These are phyloP conservation scores for Perizoma flavofasciatum DNA, from an alignment of 2,888 invertebrate species.

Conservation along the genomic window DNA sequence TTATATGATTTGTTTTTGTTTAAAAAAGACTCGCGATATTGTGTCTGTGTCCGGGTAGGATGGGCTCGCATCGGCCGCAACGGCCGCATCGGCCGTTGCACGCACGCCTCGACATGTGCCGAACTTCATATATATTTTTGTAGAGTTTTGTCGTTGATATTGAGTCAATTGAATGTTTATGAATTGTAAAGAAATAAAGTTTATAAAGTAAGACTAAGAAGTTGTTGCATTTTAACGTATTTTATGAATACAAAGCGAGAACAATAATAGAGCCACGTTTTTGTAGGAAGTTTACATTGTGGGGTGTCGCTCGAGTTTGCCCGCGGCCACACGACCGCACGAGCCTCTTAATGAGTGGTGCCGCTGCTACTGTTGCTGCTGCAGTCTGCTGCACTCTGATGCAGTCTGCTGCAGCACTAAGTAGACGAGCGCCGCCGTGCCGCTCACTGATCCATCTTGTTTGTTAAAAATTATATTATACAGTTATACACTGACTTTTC, in stretches of 20 bases:
- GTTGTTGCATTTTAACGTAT: slow-evolving; percentile 84
- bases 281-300: slow-evolving; percentile 81
- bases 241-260: slow-evolving; percentile 82
- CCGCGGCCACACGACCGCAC: slow-evolving; percentile 2
- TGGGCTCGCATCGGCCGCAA: slow-evolving; percentile 42
- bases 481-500: slow-evolving; percentile 57
- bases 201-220: slow-evolving; percentile 81
- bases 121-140: slow-evolving; percentile 80
- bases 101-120: slow-evolving; percentile 67
- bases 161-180: slow-evolving; percentile 83
- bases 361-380: too few species aligned
- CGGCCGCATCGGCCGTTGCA: slow-evolving; percentile 22
- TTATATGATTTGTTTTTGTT: slow-evolving; percentile 77
- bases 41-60: slow-evolving; percentile 57
- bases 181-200: slow-evolving; percentile 79
- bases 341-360: too few species aligned
- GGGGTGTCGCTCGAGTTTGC: slow-evolving; percentile 56
- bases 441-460: slow-evolving; percentile 66
- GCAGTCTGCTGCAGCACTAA: too few species aligned
- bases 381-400: too few species aligned
- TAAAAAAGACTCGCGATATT: slow-evolving; percentile 66
- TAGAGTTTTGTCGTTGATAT: slow-evolving; percentile 82
- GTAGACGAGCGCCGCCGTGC: too few species aligned
- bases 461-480: slow-evolving; percentile 58
- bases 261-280: slow-evolving; percentile 75